phyloP scores from a whole-genome alignment of 2,113 vertebrate genomes.

The Podarcis raffonei region DNA sequence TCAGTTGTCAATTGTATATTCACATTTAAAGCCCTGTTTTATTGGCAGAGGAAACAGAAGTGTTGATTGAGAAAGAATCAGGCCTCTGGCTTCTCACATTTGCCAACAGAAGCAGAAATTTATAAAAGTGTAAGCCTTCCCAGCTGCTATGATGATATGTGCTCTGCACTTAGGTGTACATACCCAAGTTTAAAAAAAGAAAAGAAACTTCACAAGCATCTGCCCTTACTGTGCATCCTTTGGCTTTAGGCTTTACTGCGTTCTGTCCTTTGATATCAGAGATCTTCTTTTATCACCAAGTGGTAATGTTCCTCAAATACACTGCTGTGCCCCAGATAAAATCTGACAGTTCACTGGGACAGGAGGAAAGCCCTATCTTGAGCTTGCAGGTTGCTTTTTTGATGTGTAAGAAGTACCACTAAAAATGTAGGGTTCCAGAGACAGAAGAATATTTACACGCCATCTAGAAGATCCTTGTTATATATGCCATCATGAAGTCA shows the following conservation, averaged over 20 bases:
- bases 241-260: background rate
- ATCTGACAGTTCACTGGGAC: conserved; percentile 3
- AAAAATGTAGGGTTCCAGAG: background rate
- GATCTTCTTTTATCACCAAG: background rate
- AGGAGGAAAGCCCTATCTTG: background rate
- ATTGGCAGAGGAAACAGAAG: background rate
- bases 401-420: background rate
- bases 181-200: background rate
- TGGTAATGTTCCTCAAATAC: background rate
- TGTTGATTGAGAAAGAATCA: background rate
- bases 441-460: background rate
- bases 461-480: background rate
- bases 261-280: background rate
- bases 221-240: background rate
- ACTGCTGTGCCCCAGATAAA: background rate
- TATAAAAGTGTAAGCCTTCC: background rate
- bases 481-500: background rate
- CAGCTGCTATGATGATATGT: background rate
- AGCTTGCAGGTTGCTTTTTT: background rate
- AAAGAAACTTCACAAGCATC: background rate
- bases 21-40: background rate
- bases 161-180: background rate
- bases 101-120: background rate
- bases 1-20: background rate
- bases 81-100: background rate